Evolutionary conservation across 2,113 vertebrate species (phyloP).

Genomic region (Paracanthobrama guichenoti): DNA sequence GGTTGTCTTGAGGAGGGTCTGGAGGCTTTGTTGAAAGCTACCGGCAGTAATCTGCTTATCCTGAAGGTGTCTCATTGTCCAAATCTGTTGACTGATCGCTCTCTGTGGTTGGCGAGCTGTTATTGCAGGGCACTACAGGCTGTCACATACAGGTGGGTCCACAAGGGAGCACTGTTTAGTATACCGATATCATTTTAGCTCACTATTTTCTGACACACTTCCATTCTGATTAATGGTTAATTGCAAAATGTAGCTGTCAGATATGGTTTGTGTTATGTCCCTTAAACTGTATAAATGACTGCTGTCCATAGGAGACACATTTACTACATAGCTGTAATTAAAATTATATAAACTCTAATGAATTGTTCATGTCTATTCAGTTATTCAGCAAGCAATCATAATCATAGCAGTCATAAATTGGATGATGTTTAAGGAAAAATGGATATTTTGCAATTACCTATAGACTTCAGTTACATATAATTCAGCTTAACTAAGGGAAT

Average conservation of each 20-base stretch:
- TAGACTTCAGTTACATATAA: too few species aligned
- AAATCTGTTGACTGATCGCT: constrained; percentile 96
- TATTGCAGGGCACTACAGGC: constrained; percentile 97
- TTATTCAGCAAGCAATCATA: background rate
- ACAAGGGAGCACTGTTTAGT: background rate
- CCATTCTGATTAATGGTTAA: background rate
- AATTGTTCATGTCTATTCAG: background rate
- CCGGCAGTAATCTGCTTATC: constrained; percentile 93
- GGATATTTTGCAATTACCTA: too few species aligned
- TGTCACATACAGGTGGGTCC: constrained; percentile 92
- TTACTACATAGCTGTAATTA: background rate
- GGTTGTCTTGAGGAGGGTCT: constrained; percentile 94
- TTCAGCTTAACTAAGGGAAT: too few species aligned
- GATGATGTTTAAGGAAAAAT: constrained; percentile 1
- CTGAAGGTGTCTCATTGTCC: constrained; percentile 97
- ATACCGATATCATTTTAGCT: background rate
- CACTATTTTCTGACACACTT: background rate
- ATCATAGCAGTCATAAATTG: background rate
- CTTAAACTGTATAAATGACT: background rate
- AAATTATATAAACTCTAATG: background rate
- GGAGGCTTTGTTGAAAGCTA: constrained; percentile 93
- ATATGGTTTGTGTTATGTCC: background rate
- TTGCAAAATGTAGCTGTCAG: background rate
- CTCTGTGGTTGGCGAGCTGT: constrained; percentile 98
- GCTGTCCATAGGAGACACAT: background rate